Percentiles rank a stretch among this genome's conserved stretches.
Conservation (phyloP, 1,140 invertebrate species). For the Pemphigus obesinymphae region DNA sequence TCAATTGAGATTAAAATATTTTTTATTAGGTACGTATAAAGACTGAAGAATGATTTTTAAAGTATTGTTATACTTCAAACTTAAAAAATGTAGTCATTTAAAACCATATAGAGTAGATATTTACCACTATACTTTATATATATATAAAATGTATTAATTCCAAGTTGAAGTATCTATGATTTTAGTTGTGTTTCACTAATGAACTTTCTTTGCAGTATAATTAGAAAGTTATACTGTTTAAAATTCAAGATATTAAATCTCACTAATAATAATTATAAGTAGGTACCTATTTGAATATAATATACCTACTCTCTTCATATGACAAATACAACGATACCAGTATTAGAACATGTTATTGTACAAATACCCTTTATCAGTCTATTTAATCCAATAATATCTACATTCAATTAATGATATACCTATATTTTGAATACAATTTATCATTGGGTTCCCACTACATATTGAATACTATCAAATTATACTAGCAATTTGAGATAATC, state of each 20-base stretch:
- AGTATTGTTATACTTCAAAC: too few relatives aligned
- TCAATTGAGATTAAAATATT: too few relatives aligned
- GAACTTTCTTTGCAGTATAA: neutral
- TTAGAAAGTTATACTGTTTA: neutral
- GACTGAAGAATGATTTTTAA: too few relatives aligned
- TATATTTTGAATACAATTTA: neutral
- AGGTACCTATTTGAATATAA: neutral
- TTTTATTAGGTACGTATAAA: too few relatives aligned
- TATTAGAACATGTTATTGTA: neutral
- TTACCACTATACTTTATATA: too few relatives aligned
- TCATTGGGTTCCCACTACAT: neutral
- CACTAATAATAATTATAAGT: neutral
- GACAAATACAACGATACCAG: neutral
- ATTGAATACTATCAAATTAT: neutral
- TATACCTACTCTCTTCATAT: neutral
- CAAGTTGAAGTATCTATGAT: too few relatives aligned
- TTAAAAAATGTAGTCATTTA: too few relatives aligned
- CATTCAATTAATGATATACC: neutral
- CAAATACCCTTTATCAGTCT: neutral
- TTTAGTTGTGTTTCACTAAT: neutral
- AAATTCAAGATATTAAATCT: neutral
- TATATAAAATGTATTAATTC: too few relatives aligned
- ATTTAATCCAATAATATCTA: neutral
- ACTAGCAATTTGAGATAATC: neutral
- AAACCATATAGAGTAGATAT: too few relatives aligned